Evolutionary conservation across 2,888 invertebrate genomes (phyloP), one percentile per base, ranked within the genome.

Genomic region (Tinea pellionella): DNA sequence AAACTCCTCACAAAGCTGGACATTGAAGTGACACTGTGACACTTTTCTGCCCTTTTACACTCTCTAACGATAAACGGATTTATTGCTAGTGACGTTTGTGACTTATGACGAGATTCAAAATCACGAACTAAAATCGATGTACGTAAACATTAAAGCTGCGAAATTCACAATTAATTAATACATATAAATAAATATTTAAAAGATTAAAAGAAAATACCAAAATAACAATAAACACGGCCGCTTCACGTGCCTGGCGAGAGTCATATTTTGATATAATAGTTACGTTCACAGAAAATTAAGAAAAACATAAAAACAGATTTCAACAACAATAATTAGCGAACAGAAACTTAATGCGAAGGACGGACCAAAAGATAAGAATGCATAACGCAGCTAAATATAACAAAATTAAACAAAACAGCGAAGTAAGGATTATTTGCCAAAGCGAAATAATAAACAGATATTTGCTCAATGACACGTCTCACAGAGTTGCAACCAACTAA

Each of bases 101-200:
- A 87, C 86, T 84, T 85, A 85, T 82, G 83, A 86, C 86, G 85
- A 86, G 87, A 87, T 86, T 86, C 86, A 80, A 82, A 86, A 87
- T 85, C 86, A 86, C 86, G 86, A 82, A 78, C 85, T 86, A 86
- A 85, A 76, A 83, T 83, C 82, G 81, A 81, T 84, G 84, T 84
- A 86, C 83, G 83, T 83, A 81, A 82, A 84, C 80, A 86, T 87
- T 87, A 87, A 87, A 87, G 87, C 87, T 87, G 87, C 80, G 80
- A 75, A 84, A 83, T 83, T 83, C 82, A 84, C 72, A 85, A n/a
- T 83, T 85, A 86, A 82, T 74, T 71, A 73, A 77, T 76, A 77
- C 69, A 76, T 73, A 77, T 76, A 76, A 73, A 75, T 78, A 78
- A 75, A 77, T 73, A 69, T 66, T 68, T 72, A 72, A 82, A 51